Conservation (phyloP, 2,113 vertebrate genomes). For the Rousettus leschenaultii region DNA sequence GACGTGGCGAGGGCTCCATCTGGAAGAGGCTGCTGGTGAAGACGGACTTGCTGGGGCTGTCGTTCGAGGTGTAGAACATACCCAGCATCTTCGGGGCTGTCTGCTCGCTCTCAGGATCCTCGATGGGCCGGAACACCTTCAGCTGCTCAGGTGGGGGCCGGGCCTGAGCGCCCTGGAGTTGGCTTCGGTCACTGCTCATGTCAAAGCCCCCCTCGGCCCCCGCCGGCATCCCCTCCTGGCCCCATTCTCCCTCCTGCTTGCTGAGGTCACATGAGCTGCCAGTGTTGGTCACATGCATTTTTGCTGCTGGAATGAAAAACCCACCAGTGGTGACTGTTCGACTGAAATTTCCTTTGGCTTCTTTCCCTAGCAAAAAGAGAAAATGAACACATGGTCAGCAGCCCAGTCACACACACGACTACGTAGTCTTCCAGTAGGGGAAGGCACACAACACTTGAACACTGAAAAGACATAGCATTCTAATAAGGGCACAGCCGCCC, state of each 20-base stretch:
- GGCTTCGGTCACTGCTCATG: constrained; percentile 69
- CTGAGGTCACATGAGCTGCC: constrained; percentile 90
- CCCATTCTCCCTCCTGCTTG: constrained; percentile 90
- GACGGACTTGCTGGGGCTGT: constrained; percentile 84
- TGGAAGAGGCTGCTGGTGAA: constrained; percentile 92
- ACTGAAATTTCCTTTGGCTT: constrained; percentile 87
- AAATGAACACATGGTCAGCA: constrained; percentile 27
- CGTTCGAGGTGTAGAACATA: constrained; percentile 91
- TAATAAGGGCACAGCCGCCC: background rate
- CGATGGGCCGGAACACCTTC: constrained; percentile 93
- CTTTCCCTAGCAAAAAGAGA: constrained; percentile 81
- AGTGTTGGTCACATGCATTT: constrained; percentile 87
- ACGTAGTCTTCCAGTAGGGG: background rate
- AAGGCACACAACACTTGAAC: background rate
- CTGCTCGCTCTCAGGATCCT: constrained; percentile 87
- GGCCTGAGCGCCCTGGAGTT: constrained; percentile 66
- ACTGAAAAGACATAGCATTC: accelerated
- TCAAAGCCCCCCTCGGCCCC: constrained; percentile 83
- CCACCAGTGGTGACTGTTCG: constrained; percentile 84
- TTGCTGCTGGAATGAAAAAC: constrained; percentile 87
- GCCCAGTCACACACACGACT: accelerated
- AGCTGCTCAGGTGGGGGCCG: constrained; percentile 92
- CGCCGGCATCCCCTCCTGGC: constrained; percentile 76
- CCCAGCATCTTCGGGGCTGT: constrained; percentile 91
- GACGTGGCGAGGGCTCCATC: constrained; percentile 92